Percentiles rank a stretch among this genome's conserved stretches.
These are phyloP conservation scores for Dioctria linearis DNA, from an alignment of 2,888 invertebrate species.

Conservation along the genomic window DNA sequence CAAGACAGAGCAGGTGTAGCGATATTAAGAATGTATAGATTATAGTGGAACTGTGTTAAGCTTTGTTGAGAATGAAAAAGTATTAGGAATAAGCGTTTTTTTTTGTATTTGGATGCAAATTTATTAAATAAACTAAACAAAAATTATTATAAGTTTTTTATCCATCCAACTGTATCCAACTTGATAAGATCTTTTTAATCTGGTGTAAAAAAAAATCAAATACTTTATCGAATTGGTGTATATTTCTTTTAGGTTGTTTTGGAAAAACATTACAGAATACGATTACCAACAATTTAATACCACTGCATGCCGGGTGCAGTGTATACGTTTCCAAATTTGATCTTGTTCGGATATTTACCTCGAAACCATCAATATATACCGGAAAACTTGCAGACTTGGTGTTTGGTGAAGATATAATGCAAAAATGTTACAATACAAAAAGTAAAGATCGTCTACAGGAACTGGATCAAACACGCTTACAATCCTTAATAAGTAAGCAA, in stretches of 20 bases:
- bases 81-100: not conserved
- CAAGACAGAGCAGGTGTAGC: not conserved
- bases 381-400: conserved; percentile 67
- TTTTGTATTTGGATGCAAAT: not conserved
- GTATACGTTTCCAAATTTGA: conserved; percentile 67
- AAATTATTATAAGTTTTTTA: no score
- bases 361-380: conserved; percentile 68
- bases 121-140: not conserved
- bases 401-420: conserved; percentile 65
- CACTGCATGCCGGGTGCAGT: conserved; percentile 67
- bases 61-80: not conserved
- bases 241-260: conserved; percentile 24
- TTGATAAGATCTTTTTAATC: no score
- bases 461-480: conserved; percentile 63
- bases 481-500: conserved; percentile 68
- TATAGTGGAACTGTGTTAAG: not conserved
- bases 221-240: no score
- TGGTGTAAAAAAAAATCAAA: no score
- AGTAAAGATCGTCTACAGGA: conserved; percentile 60
- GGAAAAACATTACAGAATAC: not conserved
- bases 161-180: no score
- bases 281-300: conserved; percentile 62
- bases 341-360: conserved; percentile 66
- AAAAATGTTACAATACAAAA: conserved; percentile 62
- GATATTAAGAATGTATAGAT: not conserved